Conservation (phyloP, 2,113 vertebrate genomes). For the Microcebus griseorufus region DNA sequence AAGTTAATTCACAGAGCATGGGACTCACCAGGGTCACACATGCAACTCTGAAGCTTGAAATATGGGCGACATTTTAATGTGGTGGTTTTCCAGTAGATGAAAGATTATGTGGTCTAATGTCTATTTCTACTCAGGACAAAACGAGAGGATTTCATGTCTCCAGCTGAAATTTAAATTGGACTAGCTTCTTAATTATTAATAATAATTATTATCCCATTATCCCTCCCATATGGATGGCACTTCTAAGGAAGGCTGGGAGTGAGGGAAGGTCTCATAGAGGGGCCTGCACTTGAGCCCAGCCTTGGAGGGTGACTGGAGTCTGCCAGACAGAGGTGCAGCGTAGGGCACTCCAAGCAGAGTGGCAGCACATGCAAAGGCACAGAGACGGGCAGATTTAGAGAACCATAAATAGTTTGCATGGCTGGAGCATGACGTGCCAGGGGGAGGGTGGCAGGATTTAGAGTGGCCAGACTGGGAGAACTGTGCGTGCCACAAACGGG, state of each 20-base stretch:
- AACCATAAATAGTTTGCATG: neutral
- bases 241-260: conserved; percentile 9
- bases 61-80: neutral
- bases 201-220: conserved; percentile 30
- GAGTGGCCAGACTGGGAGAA: neutral
- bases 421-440: neutral
- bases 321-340: neutral
- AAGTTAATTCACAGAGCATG: neutral
- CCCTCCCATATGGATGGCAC: neutral
- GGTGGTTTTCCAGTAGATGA: conserved; percentile 36
- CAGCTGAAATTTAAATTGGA: conserved; percentile 58
- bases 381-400: neutral
- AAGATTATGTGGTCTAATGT: conserved; percentile 54
- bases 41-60: neutral
- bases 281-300: neutral
- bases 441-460: neutral
- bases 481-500: neutral
- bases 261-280: neutral
- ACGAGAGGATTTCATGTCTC: conserved; percentile 57
- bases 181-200: conserved; percentile 67
- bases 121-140: conserved; percentile 55
- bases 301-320: neutral
- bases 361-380: neutral
- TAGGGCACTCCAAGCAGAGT: neutral
- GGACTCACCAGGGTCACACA: neutral